Percentiles rank a stretch among this genome's conserved stretches.
Conservation (phyloP, 2,888 invertebrate species). For the Scaptomyza tumidula region DNA sequence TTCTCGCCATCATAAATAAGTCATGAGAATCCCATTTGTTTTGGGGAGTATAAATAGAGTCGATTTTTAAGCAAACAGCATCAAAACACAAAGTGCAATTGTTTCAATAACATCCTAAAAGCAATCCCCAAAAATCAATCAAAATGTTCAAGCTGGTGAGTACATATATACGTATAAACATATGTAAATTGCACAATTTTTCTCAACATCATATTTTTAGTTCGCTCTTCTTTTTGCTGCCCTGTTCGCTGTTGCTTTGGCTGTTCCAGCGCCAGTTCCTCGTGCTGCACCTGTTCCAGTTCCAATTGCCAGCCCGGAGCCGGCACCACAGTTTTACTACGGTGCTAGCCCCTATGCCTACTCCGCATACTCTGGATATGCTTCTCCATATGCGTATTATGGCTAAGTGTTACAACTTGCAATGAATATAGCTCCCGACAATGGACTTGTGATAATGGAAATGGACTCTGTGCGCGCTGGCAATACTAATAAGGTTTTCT, state of each 20-base stretch:
- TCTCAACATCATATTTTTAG: slow-evolving; percentile 34
- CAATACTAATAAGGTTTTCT: slow-evolving; percentile 62
- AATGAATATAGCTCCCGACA: slow-evolving; percentile 29
- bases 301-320: slow-evolving; percentile 72
- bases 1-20: slow-evolving; percentile 61
- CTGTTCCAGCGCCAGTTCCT: slow-evolving; percentile 74
- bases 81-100: slow-evolving; percentile 64
- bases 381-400: slow-evolving; percentile 80
- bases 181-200: background rate
- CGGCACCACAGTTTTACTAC: slow-evolving; percentile 78
- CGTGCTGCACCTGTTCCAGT: slow-evolving; percentile 69
- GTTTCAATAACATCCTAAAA: slow-evolving; percentile 51
- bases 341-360: slow-evolving; percentile 79
- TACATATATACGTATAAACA: slow-evolving; percentile 5
- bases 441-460: slow-evolving; percentile 61
- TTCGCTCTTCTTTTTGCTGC: slow-evolving; percentile 77
- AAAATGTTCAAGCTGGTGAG: slow-evolving; percentile 82
- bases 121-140: slow-evolving; percentile 32
- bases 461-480: slow-evolving; percentile 60
- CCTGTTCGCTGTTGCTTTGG: slow-evolving; percentile 75
- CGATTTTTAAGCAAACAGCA: slow-evolving; percentile 34
- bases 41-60: slow-evolving; percentile 65
- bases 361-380: slow-evolving; percentile 70
- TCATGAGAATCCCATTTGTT: slow-evolving; percentile 51
- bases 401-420: slow-evolving; percentile 58